Evolutionary conservation across 2,797 vertebrate species (phyloP).

Genomic region (Darevskia mixta): DNA sequence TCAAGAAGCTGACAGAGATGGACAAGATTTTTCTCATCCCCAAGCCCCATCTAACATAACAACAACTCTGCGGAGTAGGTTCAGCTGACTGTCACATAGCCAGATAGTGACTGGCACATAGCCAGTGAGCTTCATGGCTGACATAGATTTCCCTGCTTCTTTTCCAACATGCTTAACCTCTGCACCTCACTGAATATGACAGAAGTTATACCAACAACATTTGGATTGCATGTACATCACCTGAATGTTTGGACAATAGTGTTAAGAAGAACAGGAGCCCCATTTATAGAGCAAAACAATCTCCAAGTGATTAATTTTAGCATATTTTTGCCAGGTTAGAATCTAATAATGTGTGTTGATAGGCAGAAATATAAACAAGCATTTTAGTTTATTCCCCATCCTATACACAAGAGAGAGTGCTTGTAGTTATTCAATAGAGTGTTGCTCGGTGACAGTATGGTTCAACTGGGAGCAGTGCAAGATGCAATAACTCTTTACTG

Average conservation of each 20-base stretch:
- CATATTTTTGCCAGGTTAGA: conserved; percentile 48
- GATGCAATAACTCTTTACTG: conserved; percentile 58
- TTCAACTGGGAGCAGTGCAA: conserved; percentile 61
- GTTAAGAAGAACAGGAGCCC: conserved; percentile 3
- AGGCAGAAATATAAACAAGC: conserved; percentile 49
- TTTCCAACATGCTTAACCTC: too few relatives aligned
- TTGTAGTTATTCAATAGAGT: conserved; percentile 45
- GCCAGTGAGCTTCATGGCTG: neutral
- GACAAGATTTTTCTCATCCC: neutral
- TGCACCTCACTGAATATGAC: neutral
- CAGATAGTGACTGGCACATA: neutral
- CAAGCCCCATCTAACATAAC: neutral
- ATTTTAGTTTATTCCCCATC: conserved; percentile 31
- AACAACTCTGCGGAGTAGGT: neutral
- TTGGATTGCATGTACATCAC: neutral
- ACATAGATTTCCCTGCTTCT: neutral
- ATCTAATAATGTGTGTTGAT: conserved; percentile 21
- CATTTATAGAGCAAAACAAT: neutral
- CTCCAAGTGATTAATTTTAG: conserved; percentile 12
- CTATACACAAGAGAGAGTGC: conserved; percentile 67
- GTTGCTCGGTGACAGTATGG: conserved; percentile 61
- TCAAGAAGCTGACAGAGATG: neutral
- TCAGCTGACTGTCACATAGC: too few relatives aligned
- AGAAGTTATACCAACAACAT: neutral
- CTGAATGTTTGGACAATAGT: conserved; percentile 14